Evolutionary conservation across 2,888 invertebrate genomes (phyloP).

Genomic region (Sinohyriopsis cumingii): DNA sequence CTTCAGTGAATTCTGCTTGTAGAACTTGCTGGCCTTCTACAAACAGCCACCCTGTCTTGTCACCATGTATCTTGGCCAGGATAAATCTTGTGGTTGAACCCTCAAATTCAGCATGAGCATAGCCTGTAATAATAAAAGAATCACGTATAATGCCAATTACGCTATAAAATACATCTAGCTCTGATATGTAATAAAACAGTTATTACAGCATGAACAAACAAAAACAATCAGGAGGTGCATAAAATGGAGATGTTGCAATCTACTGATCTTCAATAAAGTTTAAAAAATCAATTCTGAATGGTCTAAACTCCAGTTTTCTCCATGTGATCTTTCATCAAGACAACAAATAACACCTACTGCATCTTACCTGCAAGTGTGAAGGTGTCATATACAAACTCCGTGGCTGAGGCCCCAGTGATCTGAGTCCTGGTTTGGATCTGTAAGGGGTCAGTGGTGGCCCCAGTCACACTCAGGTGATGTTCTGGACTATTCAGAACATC

Average conservation of each 20-base stretch:
- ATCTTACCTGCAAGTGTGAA: constrained; percentile 43
- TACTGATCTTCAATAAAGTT: too few species aligned
- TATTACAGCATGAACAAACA: too few species aligned
- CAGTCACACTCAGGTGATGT: constrained; percentile 34
- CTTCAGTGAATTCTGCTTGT: constrained; percentile 49
- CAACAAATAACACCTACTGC: too few species aligned
- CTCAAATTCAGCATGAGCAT: constrained; percentile 43
- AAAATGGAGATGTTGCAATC: too few species aligned
- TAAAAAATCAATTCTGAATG: too few species aligned
- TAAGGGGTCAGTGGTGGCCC: constrained; percentile 33
- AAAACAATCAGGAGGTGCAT: too few species aligned
- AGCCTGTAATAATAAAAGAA: constrained; percentile 33
- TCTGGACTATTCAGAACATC: constrained; percentile 20
- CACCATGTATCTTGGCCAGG: constrained; percentile 43
- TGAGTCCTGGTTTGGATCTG: constrained; percentile 46
- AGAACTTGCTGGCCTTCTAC: constrained; percentile 42
- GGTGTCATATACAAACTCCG: constrained; percentile 40
- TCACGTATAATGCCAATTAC: not conserved
- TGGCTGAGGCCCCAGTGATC: constrained; percentile 32
- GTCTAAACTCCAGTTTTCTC: too few species aligned
- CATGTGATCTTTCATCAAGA: too few species aligned
- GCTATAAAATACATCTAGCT: too few species aligned
- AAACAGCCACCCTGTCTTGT: constrained; percentile 49
- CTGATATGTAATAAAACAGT: too few species aligned
- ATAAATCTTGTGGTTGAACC: constrained; percentile 24